phyloP scores from a whole-genome alignment of 2,797 vertebrate species.

The Catostomus latipinnis region DNA sequence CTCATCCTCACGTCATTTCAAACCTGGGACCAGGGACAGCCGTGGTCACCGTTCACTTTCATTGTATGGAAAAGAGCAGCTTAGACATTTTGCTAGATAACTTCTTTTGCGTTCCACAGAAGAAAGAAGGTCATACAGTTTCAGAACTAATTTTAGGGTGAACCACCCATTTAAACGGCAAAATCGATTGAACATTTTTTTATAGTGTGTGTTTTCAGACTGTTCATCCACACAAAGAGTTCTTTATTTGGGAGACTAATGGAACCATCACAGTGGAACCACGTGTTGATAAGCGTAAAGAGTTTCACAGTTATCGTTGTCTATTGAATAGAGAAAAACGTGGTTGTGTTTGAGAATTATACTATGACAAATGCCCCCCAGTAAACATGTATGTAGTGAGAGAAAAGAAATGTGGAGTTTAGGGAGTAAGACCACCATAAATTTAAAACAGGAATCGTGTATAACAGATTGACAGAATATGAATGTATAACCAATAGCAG shows the following conservation, averaged over 20 bases:
- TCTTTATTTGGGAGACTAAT: constrained; percentile 26
- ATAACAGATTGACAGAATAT: neutral
- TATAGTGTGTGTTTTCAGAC: neutral
- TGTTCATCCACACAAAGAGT: constrained; percentile 1
- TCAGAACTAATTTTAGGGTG: no score
- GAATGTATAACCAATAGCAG: neutral
- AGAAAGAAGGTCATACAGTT: no score
- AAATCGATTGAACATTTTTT: no score
- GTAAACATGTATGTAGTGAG: neutral
- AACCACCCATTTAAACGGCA: neutral
- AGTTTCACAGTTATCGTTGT: neutral
- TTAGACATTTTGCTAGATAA: no score
- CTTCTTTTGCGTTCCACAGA: no score
- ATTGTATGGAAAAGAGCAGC: no score
- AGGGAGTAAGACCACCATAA: neutral
- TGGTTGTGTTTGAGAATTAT: no score
- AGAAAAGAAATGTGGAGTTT: neutral
- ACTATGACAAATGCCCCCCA: no score
- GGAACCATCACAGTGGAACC: constrained; percentile 4
- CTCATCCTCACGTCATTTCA: no score
- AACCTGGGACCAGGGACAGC: no score
- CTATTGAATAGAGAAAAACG: neutral
- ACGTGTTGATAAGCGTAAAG: constrained; percentile 11
- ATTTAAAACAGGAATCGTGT: no score
- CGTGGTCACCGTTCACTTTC: no score